phyloP scores from a whole-genome alignment of 2,888 invertebrate genomes.

The Tachina fera region DNA sequence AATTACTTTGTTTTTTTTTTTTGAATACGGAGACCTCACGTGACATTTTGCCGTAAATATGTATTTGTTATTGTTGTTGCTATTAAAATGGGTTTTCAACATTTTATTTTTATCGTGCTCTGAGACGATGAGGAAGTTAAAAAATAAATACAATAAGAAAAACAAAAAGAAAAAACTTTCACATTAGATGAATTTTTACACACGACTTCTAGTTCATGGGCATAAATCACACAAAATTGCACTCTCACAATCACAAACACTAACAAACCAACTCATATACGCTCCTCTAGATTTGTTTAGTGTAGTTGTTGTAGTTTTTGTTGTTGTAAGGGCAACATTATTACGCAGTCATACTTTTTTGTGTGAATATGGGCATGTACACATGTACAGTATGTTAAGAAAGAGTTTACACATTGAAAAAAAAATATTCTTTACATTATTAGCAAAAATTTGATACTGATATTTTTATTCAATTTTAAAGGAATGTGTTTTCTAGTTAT shows the following conservation, averaged over 20 bases:
- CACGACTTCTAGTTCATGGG: constrained; percentile 8
- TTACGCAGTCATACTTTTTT: no score
- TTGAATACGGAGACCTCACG: constrained; percentile 34
- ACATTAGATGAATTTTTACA: neutral
- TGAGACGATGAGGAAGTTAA: constrained; percentile 50
- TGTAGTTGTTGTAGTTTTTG: neutral
- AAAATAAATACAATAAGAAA: neutral
- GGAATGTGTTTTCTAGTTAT: no score
- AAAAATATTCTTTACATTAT: no score
- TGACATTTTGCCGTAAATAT: constrained; percentile 55
- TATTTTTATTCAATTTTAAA: no score
- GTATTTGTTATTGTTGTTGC: constrained; percentile 25
- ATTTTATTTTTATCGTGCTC: constrained; percentile 37
- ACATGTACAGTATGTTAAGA: no score
- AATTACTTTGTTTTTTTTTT: constrained; percentile 2
- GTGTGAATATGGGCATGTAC: no score
- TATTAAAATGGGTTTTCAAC: constrained; percentile 56
- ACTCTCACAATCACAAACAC: neutral
- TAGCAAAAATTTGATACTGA: no score
- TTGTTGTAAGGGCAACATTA: neutral
- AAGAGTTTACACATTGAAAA: no score
- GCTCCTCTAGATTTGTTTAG: neutral
- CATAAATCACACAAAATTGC: constrained; percentile 1
- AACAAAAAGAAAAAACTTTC: constrained; percentile 2
- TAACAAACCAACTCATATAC: neutral